These are phyloP conservation scores for Bolinopsis microptera DNA, from an alignment of 37 sponge, comb jelly and placozoan genomes.

Conservation along the genomic window DNA sequence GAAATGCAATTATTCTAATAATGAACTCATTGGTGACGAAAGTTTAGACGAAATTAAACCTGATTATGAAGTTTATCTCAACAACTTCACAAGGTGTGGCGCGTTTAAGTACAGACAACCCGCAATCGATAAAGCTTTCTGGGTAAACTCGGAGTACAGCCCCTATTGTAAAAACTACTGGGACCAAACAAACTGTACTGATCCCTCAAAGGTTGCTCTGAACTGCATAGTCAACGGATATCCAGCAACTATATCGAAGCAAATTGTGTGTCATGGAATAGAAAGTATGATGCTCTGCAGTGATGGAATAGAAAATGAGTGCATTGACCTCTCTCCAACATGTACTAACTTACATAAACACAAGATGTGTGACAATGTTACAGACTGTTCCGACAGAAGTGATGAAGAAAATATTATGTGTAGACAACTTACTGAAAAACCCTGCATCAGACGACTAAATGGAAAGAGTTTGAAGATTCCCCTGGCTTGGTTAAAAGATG, in stretches of 20 bases:
- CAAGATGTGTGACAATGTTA: neutral
- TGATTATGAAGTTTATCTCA: neutral
- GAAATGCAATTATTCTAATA: neutral
- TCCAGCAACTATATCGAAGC: neutral
- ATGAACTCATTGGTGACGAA: neutral
- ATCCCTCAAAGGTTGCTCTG: neutral
- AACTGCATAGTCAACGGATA: neutral
- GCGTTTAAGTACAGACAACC: neutral
- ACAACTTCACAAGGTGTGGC: neutral
- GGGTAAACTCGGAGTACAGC: neutral
- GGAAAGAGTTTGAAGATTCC: neutral
- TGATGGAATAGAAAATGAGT: neutral
- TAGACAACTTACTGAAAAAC: neutral
- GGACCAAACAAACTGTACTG: slow-evolving; percentile 29
- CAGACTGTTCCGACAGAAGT: neutral
- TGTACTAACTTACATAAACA: neutral
- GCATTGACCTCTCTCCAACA: neutral
- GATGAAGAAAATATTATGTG: neutral
- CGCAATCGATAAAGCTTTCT: neutral
- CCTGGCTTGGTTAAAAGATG: neutral
- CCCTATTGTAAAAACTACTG: neutral
- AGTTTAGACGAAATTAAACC: neutral
- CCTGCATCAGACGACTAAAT: neutral
- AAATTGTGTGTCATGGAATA: slow-evolving; percentile 20
- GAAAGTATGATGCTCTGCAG: neutral